These are phyloP conservation scores for Embiotoca jacksoni DNA, from an alignment of 2,113 vertebrate genomes.

Conservation along the genomic window DNA sequence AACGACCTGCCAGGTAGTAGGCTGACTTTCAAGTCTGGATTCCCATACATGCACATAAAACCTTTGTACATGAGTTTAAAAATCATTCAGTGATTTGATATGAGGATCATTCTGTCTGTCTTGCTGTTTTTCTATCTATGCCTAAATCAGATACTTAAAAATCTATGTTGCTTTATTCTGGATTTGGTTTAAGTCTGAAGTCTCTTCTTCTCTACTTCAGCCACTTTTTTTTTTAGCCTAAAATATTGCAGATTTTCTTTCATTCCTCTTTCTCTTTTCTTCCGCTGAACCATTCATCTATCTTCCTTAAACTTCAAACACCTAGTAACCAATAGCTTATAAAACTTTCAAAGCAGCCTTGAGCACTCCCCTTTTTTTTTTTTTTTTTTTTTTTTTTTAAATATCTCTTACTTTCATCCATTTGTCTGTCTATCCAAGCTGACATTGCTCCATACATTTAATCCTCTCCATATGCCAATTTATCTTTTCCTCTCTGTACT, in stretches of 20 bases:
- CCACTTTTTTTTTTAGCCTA: slow-evolving; percentile 21
- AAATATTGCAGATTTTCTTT: slow-evolving; percentile 31
- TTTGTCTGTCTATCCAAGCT: slow-evolving; percentile 28
- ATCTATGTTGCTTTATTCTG: background rate
- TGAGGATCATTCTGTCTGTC: background rate
- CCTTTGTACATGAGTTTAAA: background rate
- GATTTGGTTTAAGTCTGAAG: background rate
- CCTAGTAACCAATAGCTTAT: slow-evolving; percentile 48
- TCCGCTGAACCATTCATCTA: slow-evolving; percentile 44
- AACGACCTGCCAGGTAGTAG: no score
- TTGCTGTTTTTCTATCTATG: background rate
- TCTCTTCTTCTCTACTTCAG: background rate
- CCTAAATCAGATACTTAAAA: no score
- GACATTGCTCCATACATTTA: slow-evolving; percentile 8
- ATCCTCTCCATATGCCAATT: slow-evolving; percentile 24
- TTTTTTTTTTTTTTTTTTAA: background rate
- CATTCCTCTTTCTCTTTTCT: background rate
- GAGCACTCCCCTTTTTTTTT: slow-evolving; percentile 21
- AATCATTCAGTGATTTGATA: background rate
- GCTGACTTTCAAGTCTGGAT: no score
- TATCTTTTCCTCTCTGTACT: slow-evolving; percentile 3
- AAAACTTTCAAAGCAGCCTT: slow-evolving; percentile 58
- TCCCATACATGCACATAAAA: no score
- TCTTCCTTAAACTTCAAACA: slow-evolving; percentile 55
- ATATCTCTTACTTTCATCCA: slow-evolving; percentile 28